Evolutionary conservation across 2,888 invertebrate genomes (phyloP).

Genomic region (Labia minor): DNA sequence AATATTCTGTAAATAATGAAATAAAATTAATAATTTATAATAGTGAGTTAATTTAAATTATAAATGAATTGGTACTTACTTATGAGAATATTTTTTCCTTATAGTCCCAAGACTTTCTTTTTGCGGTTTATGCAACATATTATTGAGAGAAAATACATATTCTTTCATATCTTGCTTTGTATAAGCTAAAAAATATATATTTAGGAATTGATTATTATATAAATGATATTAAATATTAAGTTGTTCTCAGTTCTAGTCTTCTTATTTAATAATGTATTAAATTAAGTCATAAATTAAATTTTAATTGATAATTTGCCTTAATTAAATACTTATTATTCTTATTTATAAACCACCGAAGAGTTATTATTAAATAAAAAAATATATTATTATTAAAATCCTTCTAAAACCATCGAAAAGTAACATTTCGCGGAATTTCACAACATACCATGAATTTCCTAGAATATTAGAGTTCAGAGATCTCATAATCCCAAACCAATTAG

Average conservation of each 20-base stretch:
- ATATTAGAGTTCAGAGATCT: no score
- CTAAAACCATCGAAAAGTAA: no score
- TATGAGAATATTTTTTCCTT: conserved; percentile 86
- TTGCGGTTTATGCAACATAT: conserved; percentile 62
- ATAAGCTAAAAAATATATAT: conserved; percentile 56
- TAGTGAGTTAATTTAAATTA: background rate
- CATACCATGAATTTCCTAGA: no score
- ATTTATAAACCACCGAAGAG: no score
- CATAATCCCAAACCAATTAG: no score
- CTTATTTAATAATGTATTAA: background rate
- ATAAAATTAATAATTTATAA: conserved; percentile 16
- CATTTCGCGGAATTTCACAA: no score
- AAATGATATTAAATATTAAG: no score
- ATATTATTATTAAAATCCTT: no score
- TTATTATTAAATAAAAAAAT: no score
- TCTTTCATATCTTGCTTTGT: conserved; percentile 59
- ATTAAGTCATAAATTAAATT: background rate
- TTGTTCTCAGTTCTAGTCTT: background rate
- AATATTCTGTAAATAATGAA: conserved; percentile 55
- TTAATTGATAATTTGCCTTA: no score
- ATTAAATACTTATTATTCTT: no score
- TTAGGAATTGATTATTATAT: no score
- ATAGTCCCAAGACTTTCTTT: conserved; percentile 74
- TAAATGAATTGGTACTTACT: conserved; percentile 42
- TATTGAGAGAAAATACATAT: conserved; percentile 61